Conservation (phyloP, 2,797 vertebrate genomes). For the Poeciliopsis presidionis region DNA sequence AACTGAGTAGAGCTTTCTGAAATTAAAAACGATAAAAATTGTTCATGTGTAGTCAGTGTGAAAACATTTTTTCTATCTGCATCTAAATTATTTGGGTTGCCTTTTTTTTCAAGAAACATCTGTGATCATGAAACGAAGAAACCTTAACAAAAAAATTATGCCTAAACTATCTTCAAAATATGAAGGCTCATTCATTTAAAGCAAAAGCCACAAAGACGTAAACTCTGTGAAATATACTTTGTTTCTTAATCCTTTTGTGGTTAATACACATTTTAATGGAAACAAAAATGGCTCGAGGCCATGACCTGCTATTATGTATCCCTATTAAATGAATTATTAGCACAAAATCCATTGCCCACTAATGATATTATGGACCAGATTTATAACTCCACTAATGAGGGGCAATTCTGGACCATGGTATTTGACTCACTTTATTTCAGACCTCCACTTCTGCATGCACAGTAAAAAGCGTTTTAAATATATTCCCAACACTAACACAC, state of each 20-base stretch:
- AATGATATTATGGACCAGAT: conserved; percentile 12
- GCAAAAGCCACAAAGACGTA: not conserved
- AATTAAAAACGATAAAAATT: not conserved
- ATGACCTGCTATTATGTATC: conserved; percentile 30
- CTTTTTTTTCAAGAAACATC: not conserved
- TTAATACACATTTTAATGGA: not conserved
- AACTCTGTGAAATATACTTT: not conserved
- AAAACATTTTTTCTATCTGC: not conserved
- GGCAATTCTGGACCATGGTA: not conserved
- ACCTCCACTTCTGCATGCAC: conserved; percentile 13
- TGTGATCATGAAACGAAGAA: not conserved
- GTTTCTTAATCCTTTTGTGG: not conserved
- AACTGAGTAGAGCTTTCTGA: not conserved
- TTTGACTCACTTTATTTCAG: conserved; percentile 18
- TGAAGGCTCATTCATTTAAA: not conserved
- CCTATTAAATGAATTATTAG: conserved; percentile 36
- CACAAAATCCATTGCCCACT: conserved; percentile 5
- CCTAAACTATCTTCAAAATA: not conserved
- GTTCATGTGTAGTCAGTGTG: not conserved
- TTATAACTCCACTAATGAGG: conserved; percentile 24
- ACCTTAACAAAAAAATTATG: not conserved
- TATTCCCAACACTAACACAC: conserved; percentile 37
- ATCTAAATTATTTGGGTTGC: not conserved
- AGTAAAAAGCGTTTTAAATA: conserved; percentile 37
- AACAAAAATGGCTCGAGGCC: not conserved